Percentiles rank a stretch among this genome's conserved stretches.
These are phyloP conservation scores for Brachionus plicatilis DNA, from an alignment of 1,140 invertebrate species.

Conservation along the genomic window DNA sequence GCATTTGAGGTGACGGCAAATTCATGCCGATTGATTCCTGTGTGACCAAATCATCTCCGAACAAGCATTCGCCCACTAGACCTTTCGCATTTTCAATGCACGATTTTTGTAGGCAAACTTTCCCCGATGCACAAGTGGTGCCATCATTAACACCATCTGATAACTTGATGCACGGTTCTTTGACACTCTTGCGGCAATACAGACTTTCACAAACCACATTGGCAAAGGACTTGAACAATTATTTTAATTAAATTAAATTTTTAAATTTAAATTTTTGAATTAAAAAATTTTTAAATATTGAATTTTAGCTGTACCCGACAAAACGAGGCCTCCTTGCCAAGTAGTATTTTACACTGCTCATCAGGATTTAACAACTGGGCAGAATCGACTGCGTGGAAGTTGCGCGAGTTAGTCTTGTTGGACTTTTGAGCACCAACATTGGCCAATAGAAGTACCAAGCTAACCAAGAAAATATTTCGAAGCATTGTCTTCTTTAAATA, in stretches of 20 bases:
- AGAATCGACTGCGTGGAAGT: neutral
- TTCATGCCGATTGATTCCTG: conserved; percentile 22
- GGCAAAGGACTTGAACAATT: neutral
- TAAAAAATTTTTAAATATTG: neutral
- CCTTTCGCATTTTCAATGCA: neutral
- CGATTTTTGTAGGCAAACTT: neutral
- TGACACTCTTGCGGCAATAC: neutral
- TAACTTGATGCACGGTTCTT: neutral
- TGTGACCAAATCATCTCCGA: conserved; percentile 4
- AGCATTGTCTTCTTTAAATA: neutral
- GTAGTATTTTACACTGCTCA: conserved; percentile 16
- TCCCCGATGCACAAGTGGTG: neutral
- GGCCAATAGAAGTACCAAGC: neutral
- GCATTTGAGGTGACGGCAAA: neutral
- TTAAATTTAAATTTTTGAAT: neutral
- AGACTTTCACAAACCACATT: neutral
- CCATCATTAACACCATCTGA: neutral
- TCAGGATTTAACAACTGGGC: neutral
- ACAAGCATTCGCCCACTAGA: neutral
- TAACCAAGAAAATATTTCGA: neutral
- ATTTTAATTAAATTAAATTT: neutral
- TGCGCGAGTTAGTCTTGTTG: neutral
- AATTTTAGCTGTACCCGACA: neutral
- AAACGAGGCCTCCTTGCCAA: conserved; percentile 11
- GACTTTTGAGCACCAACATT: neutral